A percentile compares a stretch with the other conserved stretches of the same genome.
phyloP scores from a whole-genome alignment of 1,140 invertebrate genomes.

The Lepidostoma basale region DNA sequence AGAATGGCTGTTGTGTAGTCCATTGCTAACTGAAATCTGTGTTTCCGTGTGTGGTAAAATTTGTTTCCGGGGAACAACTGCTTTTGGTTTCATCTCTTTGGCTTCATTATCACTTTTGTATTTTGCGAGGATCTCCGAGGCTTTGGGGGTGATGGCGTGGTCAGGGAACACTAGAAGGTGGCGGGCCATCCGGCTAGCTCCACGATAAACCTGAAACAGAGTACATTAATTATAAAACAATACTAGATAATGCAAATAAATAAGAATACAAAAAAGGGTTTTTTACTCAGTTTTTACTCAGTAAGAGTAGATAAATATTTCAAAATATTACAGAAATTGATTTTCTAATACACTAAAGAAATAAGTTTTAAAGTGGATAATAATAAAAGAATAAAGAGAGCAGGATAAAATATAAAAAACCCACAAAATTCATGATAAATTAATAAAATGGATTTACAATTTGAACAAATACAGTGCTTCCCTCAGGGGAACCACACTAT shows the following conservation, averaged over 20 bases:
- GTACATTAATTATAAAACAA: background rate
- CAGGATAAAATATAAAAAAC: too few relatives aligned
- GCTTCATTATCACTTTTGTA: constrained; percentile 27
- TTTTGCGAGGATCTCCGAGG: constrained; percentile 26
- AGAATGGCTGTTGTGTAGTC: background rate
- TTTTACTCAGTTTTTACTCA: too few relatives aligned
- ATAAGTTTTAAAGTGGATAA: too few relatives aligned
- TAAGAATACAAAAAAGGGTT: too few relatives aligned
- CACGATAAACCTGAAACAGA: constrained; percentile 32
- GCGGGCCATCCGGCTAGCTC: constrained; percentile 31
- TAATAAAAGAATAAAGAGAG: too few relatives aligned
- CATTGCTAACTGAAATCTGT: background rate
- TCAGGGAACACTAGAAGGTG: constrained; percentile 32
- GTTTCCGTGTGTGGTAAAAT: background rate
- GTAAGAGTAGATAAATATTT: too few relatives aligned
- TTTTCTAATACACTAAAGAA: too few relatives aligned
- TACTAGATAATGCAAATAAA: background rate
- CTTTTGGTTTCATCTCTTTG: constrained; percentile 31
- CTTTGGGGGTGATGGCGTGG: constrained; percentile 35
- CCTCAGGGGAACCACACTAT: too few relatives aligned
- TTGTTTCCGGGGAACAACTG: constrained; percentile 8
- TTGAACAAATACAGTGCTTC: too few relatives aligned
- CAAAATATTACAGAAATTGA: too few relatives aligned
- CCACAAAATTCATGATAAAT: too few relatives aligned
- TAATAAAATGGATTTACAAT: too few relatives aligned